A percentile compares a stretch with the other conserved stretches of the same genome.
These are phyloP conservation scores for Eublepharis macularius DNA, from an alignment of 2,113 vertebrate genomes.

Conservation along the genomic window DNA sequence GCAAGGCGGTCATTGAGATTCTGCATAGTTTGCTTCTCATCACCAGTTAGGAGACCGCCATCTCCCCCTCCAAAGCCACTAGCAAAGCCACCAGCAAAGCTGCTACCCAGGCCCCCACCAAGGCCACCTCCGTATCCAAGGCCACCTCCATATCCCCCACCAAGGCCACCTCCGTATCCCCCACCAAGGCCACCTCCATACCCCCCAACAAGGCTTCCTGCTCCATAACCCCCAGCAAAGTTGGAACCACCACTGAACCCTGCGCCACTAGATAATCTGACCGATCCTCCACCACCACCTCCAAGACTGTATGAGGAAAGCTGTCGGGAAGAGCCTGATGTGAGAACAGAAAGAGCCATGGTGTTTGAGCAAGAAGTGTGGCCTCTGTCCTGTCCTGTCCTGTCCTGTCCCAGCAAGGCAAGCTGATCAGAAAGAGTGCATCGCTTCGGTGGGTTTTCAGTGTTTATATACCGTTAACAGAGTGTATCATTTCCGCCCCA, in stretches of 20 bases:
- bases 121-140: slow-evolving; percentile 9
- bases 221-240: not conserved
- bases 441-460: not conserved
- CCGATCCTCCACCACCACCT: slow-evolving; percentile 38
- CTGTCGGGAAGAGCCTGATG: slow-evolving; percentile 40
- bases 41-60: slow-evolving; percentile 53
- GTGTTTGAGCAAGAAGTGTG: not conserved
- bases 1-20: slow-evolving; percentile 85
- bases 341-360: slow-evolving; percentile 59
- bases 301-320: slow-evolving; percentile 29
- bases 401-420: not conserved
- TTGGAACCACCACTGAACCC: slow-evolving; percentile 26
- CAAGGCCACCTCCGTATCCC: not conserved
- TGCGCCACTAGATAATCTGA: slow-evolving; percentile 16
- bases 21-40: slow-evolving; percentile 84
- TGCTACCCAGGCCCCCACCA: slow-evolving; percentile 23
- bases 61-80: slow-evolving; percentile 43
- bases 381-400: not conserved
- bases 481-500: slow-evolving; percentile 24
- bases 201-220: slow-evolving; percentile 25
- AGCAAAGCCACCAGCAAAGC: slow-evolving; percentile 6
- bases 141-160: not conserved
- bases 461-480: slow-evolving; percentile 53
- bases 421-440: not conserved
- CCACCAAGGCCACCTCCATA: slow-evolving; percentile 13